Conservation (phyloP, 2,888 invertebrate genomes). For the Rhamphomyia laevipes region DNA sequence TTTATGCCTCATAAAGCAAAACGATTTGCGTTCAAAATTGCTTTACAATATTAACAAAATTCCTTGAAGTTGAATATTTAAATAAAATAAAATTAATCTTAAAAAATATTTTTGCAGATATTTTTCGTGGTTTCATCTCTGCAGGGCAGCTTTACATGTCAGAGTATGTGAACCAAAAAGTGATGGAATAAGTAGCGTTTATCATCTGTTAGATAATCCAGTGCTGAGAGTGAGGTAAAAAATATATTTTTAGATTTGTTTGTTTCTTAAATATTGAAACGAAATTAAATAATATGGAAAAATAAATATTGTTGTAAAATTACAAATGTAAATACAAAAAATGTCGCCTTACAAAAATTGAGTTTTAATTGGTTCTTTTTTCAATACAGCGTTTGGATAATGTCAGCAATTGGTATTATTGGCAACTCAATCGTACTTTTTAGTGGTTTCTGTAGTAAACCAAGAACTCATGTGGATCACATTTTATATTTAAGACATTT, state of each 20-base stretch:
- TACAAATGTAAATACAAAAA: not conserved
- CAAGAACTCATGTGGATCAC: conserved; percentile 46
- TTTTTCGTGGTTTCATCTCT: conserved; percentile 47
- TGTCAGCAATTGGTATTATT: conserved; percentile 44
- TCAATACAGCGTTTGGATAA: conserved; percentile 45
- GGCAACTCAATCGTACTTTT: conserved; percentile 47
- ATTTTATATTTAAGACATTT: conserved; percentile 50
- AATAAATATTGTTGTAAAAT: not conserved
- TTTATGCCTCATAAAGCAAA: not conserved
- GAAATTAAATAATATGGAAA: not conserved
- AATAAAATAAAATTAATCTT: not conserved
- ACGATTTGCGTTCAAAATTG: not conserved
- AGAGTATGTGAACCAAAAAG: conserved; percentile 46
- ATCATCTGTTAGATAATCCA: conserved; percentile 46
- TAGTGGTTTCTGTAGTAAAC: conserved; percentile 41
- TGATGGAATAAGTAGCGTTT: conserved; percentile 47
- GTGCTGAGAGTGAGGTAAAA: conserved; percentile 42
- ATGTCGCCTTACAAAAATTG: not conserved
- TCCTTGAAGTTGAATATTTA: not conserved
- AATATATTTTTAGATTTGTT: not conserved
- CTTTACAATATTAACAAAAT: no score
- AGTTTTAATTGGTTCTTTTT: not conserved
- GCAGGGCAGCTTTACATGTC: conserved; percentile 43
- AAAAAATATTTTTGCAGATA: conserved; percentile 35
- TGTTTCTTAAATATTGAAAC: not conserved